Evolutionary conservation across 2,888 invertebrate species (phyloP), one percentile per base, ranked within the genome.

Genomic region (Nemoura dubitans): DNA sequence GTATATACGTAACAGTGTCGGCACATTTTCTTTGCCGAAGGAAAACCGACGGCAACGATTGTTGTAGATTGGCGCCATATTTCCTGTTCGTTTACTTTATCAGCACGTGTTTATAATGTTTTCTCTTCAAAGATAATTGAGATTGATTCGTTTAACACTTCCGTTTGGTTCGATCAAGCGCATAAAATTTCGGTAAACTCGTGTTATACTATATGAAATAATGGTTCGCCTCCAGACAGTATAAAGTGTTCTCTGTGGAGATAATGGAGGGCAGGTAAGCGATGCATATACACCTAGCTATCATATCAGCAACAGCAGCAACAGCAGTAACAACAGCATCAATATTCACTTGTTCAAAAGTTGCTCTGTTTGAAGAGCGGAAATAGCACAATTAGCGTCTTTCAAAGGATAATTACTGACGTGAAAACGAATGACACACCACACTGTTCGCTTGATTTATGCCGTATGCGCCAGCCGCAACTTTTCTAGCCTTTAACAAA

Each of bases 61-160:
- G 59, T 59, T 59, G 2, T 59, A 7, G 16, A 21, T 21, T 21
- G 59, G 59, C 59, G 59, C 59, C 59, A 59, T 59, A 59, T 59
- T 59, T 59, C 59, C 59, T 59, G 59, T 59, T 59, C 59, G 21
- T 59, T 59, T 59, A 59, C 59, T 59, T 59, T 7, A 21, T 21
- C 21, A 59, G 59, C 59, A 59, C 59, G 59, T 59, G 59, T 59
- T 59, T 59, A 21, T 59, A 10, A 7, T n/a, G n/a, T 59, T 59
- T 10, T 21, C 59, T 59, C 21, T 36, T 36, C 59, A 59, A 59
- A 59, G 59, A 59, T 78, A 78, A 78, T 78, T 78, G 28, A 26
- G 78, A 26, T 78, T 78, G 78, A 78, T 78, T 78, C 78, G 28
- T 78, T 78, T 78, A 28, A 27, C 26, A 28, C 78, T 27, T 78